Evolutionary conservation across 2,888 invertebrate genomes (phyloP).

Genomic region (Onchidella celtica): DNA sequence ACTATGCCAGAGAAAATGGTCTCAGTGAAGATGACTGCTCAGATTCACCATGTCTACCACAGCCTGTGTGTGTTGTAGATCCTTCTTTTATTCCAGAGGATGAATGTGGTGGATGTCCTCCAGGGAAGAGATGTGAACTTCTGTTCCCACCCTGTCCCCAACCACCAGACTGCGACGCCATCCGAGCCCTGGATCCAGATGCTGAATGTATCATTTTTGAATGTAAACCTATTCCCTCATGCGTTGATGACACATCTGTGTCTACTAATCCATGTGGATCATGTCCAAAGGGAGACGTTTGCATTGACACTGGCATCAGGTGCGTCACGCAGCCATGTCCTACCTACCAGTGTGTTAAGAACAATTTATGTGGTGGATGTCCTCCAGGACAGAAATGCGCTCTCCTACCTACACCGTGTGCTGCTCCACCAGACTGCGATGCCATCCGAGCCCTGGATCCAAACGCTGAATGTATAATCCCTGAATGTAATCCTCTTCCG

Average conservation of each 20-base stretch:
- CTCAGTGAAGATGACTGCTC: not conserved
- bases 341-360: not conserved
- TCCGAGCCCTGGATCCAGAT: not conserved
- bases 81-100: no score
- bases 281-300: slow-evolving; percentile 8
- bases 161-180: not conserved
- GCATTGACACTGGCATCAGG: slow-evolving; percentile 12
- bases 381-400: no score
- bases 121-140: not conserved
- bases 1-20: no score
- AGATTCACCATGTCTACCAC: not conserved
- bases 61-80: slow-evolving; percentile 12
- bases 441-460: no score
- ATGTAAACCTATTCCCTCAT: not conserved
- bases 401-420: no score
- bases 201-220: not conserved
- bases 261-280: not conserved
- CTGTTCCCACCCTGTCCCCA: not conserved
- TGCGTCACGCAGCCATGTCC: not conserved
- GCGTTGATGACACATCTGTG: not conserved
- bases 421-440: no score
- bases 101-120: slow-evolving; percentile 24
- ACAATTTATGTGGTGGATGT: slow-evolving; percentile 9
- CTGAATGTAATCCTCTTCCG: no score
- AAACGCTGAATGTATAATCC: no score